phyloP scores from a whole-genome alignment of 2,888 invertebrate species.

The Drosophila macrospina region DNA sequence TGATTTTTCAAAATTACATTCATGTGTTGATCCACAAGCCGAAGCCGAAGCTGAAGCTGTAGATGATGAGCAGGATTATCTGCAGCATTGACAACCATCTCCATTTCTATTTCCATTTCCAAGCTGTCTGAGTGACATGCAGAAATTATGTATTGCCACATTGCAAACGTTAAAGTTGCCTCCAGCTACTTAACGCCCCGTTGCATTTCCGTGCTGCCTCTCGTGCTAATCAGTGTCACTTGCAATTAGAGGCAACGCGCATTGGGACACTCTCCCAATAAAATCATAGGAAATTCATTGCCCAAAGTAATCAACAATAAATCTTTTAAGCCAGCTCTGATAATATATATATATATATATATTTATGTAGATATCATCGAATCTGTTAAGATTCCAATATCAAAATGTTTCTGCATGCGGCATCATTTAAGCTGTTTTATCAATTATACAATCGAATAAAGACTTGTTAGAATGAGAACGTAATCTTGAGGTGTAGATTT shows the following conservation, averaged over 20 bases:
- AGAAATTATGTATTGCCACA: constrained; percentile 77
- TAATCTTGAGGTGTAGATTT: no score
- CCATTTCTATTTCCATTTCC: constrained; percentile 32
- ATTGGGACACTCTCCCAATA: constrained; percentile 11
- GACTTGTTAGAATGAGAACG: background rate
- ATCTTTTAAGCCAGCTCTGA: constrained; percentile 6
- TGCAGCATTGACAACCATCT: constrained; percentile 69
- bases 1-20: constrained; percentile 52
- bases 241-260: constrained; percentile 56
- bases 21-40: constrained; percentile 33
- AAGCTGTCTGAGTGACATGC: constrained; percentile 67
- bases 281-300: constrained; percentile 2
- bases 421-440: no score
- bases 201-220: constrained; percentile 39
- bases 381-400: background rate
- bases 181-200: constrained; percentile 74
- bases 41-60: constrained; percentile 43
- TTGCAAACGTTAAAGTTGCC: constrained; percentile 71
- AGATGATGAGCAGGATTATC: constrained; percentile 80
- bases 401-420: background rate
- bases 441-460: background rate
- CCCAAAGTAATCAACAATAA: constrained; percentile 16
- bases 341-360: background rate
- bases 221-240: constrained; percentile 77
- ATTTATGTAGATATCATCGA: background rate